Base-by-base conservation (phyloP, 1,140 invertebrate genomes). In the Drosophila erecta region DNA sequence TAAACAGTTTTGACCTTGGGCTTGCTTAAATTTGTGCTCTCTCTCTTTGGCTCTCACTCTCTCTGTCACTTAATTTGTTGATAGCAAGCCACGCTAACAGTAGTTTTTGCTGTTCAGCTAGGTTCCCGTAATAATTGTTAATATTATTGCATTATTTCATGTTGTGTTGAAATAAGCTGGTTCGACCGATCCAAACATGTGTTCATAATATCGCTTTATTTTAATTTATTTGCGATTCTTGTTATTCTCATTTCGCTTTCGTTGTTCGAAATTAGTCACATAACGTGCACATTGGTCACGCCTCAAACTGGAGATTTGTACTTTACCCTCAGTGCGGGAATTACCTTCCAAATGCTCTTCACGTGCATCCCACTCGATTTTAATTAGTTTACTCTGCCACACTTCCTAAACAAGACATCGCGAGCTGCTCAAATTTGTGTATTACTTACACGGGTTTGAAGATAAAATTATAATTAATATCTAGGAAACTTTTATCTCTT, bases 1-100 rank as follows among this genome's bases (percentile, higher is more conserved):
- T 91, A 91, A 91, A 91, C 90, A 91, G 81, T 87, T 89, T 91
- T 91, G 90, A 91, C 90, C 90, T 91, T 91, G 90, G 81, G 75
- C 53, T 57, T 22, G 55, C 44, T 72, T 73, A 24, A 76, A 57
- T 46, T 76, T 40, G 81, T 79, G 75, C 78, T 72, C 87, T 83
- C 59, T 20, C 61, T 53, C 50, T 38, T 11, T 41, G 67, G 41
- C 41, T 44, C 24, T 35, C 33, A 10, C 17, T 43, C 69, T 54
- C 60, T 43, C 37, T 51, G 11, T 20, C 79, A 43, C 30, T 62
- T 65, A 70, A 74, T 72, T 55, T 78, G 61, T 81, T 53, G 57
- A 74, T 72, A 56, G 61, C 78, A 56, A 70, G 64, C 64, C 65
- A 71, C 51, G 67, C 67, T 70, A 71, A 71, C 62, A 44, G 41